Conservation (phyloP, 2,113 vertebrate species). For the Ariopsis seemanni region DNA sequence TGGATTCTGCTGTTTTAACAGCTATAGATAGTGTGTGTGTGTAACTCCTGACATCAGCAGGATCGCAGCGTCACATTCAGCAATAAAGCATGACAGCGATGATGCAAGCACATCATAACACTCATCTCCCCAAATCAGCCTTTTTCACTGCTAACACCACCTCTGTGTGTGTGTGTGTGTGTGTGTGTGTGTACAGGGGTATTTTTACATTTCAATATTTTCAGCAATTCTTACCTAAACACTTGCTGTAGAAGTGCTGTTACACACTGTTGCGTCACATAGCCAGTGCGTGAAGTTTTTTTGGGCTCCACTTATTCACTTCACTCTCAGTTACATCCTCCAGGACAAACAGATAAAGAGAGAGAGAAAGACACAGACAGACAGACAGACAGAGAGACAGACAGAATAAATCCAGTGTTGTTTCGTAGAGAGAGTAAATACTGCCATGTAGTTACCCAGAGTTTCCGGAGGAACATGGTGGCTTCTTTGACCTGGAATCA, state of each 20-base stretch:
- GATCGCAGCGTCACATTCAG: background rate
- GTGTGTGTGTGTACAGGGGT: background rate
- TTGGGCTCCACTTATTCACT: background rate
- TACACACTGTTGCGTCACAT: slow-evolving; percentile 23
- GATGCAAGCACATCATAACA: slow-evolving; percentile 46
- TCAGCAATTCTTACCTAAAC: slow-evolving; percentile 5
- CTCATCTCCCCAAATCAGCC: slow-evolving; percentile 34
- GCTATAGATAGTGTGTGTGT: background rate
- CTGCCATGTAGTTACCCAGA: no score
- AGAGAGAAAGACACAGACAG: background rate
- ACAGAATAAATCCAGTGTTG: no score
- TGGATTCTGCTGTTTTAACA: background rate
- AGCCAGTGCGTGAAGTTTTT: background rate
- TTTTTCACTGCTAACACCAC: slow-evolving; percentile 30
- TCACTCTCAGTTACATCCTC: background rate
- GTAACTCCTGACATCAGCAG: background rate
- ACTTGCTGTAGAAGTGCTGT: background rate
- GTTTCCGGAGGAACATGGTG: no score
- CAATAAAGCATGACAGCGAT: slow-evolving; percentile 11
- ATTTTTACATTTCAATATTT: slow-evolving; percentile 23
- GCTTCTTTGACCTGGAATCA: no score
- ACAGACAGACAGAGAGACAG: background rate
- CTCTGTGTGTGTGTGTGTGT: slow-evolving; percentile 20
- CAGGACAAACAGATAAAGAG: background rate
- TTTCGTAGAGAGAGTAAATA: no score